These are phyloP conservation scores for Thymallus thymallus DNA, from an alignment of 2,113 vertebrate species.

Conservation along the genomic window DNA sequence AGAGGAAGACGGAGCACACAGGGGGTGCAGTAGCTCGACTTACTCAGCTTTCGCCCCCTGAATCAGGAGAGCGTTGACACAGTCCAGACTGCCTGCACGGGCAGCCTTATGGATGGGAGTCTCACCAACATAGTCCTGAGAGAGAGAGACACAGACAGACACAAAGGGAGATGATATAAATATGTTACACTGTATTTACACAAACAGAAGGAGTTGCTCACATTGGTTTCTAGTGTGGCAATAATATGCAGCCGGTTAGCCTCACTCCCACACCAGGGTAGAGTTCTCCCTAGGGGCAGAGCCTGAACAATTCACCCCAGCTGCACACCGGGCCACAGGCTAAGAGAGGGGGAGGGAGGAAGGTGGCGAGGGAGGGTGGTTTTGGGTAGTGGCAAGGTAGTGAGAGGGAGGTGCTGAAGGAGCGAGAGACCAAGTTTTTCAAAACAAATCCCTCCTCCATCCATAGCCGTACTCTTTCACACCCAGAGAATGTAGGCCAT, in stretches of 20 bases:
- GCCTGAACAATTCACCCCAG: too few relatives aligned
- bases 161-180: too few relatives aligned
- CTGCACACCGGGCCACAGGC: too few relatives aligned
- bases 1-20: conserved; percentile 33
- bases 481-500: neutral
- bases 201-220: neutral
- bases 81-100: conserved; percentile 95
- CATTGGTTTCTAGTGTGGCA: neutral
- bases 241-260: too few relatives aligned
- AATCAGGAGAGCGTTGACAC: conserved; percentile 91
- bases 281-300: too few relatives aligned
- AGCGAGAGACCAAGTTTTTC: neutral
- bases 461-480: neutral
- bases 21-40: conserved; percentile 73
- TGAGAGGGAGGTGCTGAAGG: neutral
- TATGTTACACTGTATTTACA: neutral
- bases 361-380: neutral
- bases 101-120: conserved; percentile 98
- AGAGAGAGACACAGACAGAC: conserved; percentile 9
- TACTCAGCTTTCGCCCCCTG: conserved; percentile 96
- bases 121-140: conserved; percentile 98
- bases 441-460: neutral
- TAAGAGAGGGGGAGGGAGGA: conserved; percentile 5
- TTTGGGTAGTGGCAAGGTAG: neutral
- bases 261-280: too few relatives aligned